Conservation (phyloP, 2,797 vertebrate species). For the Rhabdomys pumilio region DNA sequence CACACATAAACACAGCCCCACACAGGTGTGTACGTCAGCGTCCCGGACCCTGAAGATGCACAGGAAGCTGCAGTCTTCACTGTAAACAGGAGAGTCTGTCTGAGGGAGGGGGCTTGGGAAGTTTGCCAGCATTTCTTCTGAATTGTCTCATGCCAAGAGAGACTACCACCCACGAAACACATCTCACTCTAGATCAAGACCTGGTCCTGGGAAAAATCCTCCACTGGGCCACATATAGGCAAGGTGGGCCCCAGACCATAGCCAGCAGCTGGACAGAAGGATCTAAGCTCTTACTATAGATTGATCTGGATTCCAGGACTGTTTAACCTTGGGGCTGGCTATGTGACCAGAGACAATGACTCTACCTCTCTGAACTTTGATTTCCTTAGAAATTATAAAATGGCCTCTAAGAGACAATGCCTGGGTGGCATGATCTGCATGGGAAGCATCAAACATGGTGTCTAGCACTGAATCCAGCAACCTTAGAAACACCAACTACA, state of each 20-base stretch:
- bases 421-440: accelerated
- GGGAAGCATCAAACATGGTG: background rate
- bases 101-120: conserved; percentile 20
- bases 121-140: conserved; percentile 71
- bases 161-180: background rate
- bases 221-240: background rate
- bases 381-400: conserved; percentile 1
- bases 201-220: background rate
- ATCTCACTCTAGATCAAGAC: background rate
- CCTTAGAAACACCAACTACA: background rate
- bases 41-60: background rate
- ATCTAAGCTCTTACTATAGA: background rate
- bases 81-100: conserved; percentile 33
- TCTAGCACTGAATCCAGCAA: background rate
- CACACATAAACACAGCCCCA: background rate
- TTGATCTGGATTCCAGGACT: background rate
- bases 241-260: background rate
- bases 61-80: conserved; percentile 6
- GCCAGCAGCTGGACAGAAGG: background rate
- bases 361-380: background rate
- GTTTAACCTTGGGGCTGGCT: background rate
- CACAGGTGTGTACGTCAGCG: background rate
- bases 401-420: accelerated
- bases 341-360: background rate
- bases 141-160: conserved; percentile 52